These are phyloP conservation scores for Geodia barretti DNA, from an alignment of 37 sponge, comb jelly and placozoan species.

Conservation along the genomic window DNA sequence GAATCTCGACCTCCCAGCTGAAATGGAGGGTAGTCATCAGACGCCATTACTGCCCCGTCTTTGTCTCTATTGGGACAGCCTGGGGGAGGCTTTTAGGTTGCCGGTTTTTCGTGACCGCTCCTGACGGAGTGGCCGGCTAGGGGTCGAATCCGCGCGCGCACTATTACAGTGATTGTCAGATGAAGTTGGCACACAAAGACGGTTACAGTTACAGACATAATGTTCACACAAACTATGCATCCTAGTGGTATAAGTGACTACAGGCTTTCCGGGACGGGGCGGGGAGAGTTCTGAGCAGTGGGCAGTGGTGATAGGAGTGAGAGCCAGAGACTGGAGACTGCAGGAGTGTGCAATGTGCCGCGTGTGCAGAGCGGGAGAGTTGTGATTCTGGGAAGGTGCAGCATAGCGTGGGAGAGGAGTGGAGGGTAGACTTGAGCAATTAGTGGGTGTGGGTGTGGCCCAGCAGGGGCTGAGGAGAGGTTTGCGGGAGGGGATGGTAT, in stretches of 20 bases:
- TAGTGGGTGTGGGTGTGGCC: background rate
- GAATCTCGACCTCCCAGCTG: slow-evolving; percentile 69
- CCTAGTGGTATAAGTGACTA: too few species aligned
- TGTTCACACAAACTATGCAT: background rate
- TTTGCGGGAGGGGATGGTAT: background rate
- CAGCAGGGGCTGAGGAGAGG: background rate
- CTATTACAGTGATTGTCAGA: too few species aligned
- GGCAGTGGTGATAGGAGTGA: background rate
- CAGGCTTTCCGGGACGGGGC: too few species aligned
- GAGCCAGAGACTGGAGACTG: background rate
- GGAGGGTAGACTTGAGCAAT: background rate
- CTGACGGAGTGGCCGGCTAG: too few species aligned
- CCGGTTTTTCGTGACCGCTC: too few species aligned
- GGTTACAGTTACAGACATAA: background rate
- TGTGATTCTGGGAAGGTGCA: background rate
- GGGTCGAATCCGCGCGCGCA: too few species aligned
- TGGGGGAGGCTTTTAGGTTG: too few species aligned
- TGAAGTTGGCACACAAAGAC: background rate
- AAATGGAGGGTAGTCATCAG: slow-evolving; percentile 72
- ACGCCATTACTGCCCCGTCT: too few species aligned
- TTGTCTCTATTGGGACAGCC: too few species aligned
- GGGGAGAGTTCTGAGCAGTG: background rate
- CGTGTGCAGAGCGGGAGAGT: background rate
- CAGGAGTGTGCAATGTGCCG: background rate
- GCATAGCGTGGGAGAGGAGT: too few species aligned